Base-by-base conservation (phyloP, 1,140 invertebrate species). In the Pentalonia nigronervosa region DNA sequence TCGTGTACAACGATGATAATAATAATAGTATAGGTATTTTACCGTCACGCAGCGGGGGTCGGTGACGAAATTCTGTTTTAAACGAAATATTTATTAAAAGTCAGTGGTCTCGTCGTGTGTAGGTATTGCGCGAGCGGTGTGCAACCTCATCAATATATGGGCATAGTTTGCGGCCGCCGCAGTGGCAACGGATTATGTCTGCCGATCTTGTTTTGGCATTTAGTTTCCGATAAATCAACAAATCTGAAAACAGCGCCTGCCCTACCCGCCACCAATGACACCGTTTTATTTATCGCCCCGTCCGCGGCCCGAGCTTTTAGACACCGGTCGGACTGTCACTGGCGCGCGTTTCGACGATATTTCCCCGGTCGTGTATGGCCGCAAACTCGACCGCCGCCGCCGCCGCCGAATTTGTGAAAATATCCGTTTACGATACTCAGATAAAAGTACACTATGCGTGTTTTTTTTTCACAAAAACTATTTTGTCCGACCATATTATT, bases 161-260 rank as follows among this genome's bases (percentile, higher is more conserved):
- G 60, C 9, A 41, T 41, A 23, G 90, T 67, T 34, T 25, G 2
- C 41, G 21, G 88, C 88, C 45, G 30, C 11, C 20, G 14, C 30
- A 47, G 30, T 45, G 41, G 23, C 14, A 45, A 23, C 48, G 56
- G 45, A 91, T 76, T 91, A 48, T 81, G 67, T 81, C 67, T n/a
- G 4, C n/a, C 60, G 90, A n/a, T 48, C n/a, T 91, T 91, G 60
- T 91, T 91, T 91, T 48, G 60, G 30, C 90, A 81, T 91, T 76
- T 91, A n/a, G 90, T 91, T 81, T 41, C 45, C 67, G 45, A 91
- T 91, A 91, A 91, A 91, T 91, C 60, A 91, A 30, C 36, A 81
- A 48, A 91, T 91, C 90, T 45, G 45, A 50, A 91, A 91, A 76
- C 60, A 50, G 34, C 14, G 41, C 4, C 30, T 23, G 7, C 89